Conservation (phyloP, 2,113 vertebrate genomes). For the Felis chaus region DNA sequence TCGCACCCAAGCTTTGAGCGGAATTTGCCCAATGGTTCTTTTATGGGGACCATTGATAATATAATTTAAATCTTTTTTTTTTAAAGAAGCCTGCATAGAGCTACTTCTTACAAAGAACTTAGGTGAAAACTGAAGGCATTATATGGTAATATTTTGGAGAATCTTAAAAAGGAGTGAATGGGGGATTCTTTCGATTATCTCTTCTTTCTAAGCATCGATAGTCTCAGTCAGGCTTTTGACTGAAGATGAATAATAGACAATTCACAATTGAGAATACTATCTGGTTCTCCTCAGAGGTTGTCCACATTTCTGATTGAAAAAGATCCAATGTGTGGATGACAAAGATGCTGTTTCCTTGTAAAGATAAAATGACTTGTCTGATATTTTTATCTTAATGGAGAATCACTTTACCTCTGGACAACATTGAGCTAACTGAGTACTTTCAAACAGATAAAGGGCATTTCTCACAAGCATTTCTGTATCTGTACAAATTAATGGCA, state of each 20-base stretch:
- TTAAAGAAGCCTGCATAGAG: neutral
- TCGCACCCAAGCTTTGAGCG: neutral
- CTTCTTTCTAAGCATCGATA: neutral
- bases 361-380: slow-evolving; percentile 29
- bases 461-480: neutral
- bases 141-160: neutral
- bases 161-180: neutral
- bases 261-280: slow-evolving; percentile 10
- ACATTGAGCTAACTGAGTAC: neutral
- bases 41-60: neutral
- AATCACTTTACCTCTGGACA: neutral
- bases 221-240: neutral
- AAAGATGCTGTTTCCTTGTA: slow-evolving; percentile 2
- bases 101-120: neutral
- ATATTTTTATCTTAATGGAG: slow-evolving; percentile 30
- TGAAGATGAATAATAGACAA: neutral
- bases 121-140: neutral
- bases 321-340: neutral
- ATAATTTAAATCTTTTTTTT: neutral
- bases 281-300: neutral
- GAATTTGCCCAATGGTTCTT: neutral
- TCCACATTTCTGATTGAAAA: neutral
- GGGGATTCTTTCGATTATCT: neutral
- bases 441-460: neutral
- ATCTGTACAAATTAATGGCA: neutral